Evolutionary conservation across 2,888 invertebrate species (phyloP).

Genomic region (Boloria selene): DNA sequence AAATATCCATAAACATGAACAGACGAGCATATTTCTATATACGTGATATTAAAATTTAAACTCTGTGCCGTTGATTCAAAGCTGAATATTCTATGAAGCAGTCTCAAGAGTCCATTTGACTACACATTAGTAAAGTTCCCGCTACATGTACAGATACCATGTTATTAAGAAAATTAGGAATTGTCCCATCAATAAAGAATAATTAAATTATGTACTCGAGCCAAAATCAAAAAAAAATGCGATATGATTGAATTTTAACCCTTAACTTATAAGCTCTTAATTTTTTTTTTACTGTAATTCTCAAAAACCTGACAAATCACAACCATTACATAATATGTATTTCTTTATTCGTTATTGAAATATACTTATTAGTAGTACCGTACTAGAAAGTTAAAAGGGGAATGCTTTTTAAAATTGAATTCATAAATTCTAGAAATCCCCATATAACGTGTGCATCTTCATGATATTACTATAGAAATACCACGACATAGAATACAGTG

Average conservation of each 20-base stretch:
- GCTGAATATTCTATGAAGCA: constrained; percentile 59
- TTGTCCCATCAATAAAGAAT: not conserved
- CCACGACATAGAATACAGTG: not conserved
- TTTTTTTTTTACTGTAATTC: too few species aligned
- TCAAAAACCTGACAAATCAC: too few species aligned
- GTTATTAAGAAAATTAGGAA: constrained; percentile 14
- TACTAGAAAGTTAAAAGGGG: too few species aligned
- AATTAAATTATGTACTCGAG: too few species aligned
- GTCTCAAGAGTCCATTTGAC: constrained; percentile 79
- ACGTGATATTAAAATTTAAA: constrained; percentile 53
- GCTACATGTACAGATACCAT: constrained; percentile 59
- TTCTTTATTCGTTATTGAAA: too few species aligned
- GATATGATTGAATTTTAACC: too few species aligned
- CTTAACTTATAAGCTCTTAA: too few species aligned
- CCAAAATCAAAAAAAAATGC: too few species aligned
- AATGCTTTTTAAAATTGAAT: too few species aligned
- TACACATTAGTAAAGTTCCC: constrained; percentile 81
- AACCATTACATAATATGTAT: too few species aligned
- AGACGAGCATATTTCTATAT: constrained; percentile 60
- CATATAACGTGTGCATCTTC: not conserved
- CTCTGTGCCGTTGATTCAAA: constrained; percentile 56
- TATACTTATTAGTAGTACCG: too few species aligned
- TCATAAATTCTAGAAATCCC: too few species aligned
- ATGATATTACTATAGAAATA: not conserved
- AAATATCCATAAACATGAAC: constrained; percentile 77